Conservation (phyloP, 2,113 vertebrate species). For the Thryonomys swinderianus region DNA sequence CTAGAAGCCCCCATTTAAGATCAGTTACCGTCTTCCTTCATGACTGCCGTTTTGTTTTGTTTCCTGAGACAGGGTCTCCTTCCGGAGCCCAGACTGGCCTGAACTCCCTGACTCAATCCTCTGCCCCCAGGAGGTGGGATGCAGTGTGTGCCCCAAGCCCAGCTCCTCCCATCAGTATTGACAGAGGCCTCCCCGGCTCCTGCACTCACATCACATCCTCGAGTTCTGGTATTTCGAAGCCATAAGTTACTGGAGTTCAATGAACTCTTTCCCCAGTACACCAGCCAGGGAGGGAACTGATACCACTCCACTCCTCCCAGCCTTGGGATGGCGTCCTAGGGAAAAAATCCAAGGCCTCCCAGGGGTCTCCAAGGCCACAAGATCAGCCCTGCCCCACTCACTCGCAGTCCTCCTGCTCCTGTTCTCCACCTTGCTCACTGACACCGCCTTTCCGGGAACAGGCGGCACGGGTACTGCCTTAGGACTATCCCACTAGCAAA, state of each 20-base stretch:
- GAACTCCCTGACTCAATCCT: neutral
- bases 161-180: neutral
- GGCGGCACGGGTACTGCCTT: neutral
- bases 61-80: neutral
- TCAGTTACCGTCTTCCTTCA: neutral
- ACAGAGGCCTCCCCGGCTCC: neutral
- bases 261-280: neutral
- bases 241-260: neutral
- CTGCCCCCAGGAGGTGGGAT: neutral
- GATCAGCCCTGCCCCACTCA: neutral
- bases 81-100: neutral
- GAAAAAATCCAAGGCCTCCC: neutral
- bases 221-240: constrained; percentile 8
- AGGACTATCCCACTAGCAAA: neutral
- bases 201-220: neutral
- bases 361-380: neutral
- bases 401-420: neutral
- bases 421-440: neutral
- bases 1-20: neutral
- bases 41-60: neutral
- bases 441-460: neutral
- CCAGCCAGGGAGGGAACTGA: neutral
- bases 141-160: too few relatives aligned
- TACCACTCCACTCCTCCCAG: neutral
- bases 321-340: neutral